Base-by-base conservation (phyloP, 2,888 invertebrate genomes). In the Drosophila niveifrons region DNA sequence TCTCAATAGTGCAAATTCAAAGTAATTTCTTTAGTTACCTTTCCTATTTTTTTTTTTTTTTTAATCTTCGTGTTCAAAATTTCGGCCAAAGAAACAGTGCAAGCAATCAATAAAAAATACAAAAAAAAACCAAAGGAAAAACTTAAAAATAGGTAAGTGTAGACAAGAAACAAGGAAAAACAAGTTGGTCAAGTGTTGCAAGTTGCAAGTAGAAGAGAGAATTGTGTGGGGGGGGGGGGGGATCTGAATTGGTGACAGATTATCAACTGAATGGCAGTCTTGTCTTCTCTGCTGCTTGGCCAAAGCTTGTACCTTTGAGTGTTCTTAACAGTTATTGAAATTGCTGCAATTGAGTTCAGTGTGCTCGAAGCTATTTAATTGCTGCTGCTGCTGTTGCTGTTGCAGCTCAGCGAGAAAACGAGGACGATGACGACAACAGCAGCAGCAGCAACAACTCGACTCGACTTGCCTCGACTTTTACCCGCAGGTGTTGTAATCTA, bases 291-390 rank as follows among this genome's bases (percentile, higher is more conserved):
- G 23, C 29, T 39, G 57, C 43, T 28, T 65, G 55, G 50, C 68
- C 34, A 55, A 61, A 58, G 50, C 55, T 53, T 55, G 69, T 70
- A 29, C 67, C 75, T 74, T 78, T 72, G 81, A 83, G 83, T 80
- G 82, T 74, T 72, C 81, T 85, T 78, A 75, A 74, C 75, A 75
- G 82, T 81, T 85, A 85, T 85, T 87, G 85, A 83, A 88, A 88
- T 88, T 79, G 78, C 86, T 70, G 78, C 82, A 81, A 84, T 89
- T 83, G 88, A 82, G 82, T 78, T 80, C 75, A 61, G 70, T 67
- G 69, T 69, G 78, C 88, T 85, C 72, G 71, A 77, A 86, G 89
- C 89, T 82, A 86, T 88, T 88, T 89, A 88, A 88, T 88, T 88
- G 86, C 81, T 72, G 78, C 62, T 59, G 70, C 51, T 34, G 51